Conservation (phyloP, 2,113 vertebrate genomes). For the Ciconia stormi region DNA sequence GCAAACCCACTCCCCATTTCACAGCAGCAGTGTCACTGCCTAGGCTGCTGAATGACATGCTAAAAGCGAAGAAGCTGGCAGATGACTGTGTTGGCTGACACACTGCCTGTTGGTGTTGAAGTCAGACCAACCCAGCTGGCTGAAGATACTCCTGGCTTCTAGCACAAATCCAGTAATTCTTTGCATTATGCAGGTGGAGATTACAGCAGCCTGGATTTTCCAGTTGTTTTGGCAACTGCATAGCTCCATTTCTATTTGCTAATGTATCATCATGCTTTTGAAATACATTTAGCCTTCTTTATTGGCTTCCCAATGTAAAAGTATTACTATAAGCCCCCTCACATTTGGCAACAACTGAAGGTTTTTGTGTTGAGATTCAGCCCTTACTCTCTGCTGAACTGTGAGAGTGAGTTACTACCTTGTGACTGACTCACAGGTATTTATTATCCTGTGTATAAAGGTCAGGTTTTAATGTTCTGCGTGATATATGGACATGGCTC, state of each 20-base stretch:
- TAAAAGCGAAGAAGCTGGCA: neutral
- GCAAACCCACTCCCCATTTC: neutral
- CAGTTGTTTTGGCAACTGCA: neutral
- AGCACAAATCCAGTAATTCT: neutral
- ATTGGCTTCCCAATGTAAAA: neutral
- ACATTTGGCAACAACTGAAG: neutral
- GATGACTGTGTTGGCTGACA: neutral
- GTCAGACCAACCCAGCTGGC: neutral
- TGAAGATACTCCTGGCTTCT: neutral
- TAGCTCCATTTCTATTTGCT: neutral
- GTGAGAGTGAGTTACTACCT: slow-evolving; percentile 68
- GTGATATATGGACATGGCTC: slow-evolving; percentile 73
- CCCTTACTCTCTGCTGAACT: slow-evolving; percentile 46
- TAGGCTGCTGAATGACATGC: neutral
- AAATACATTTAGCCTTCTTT: neutral
- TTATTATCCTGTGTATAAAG: slow-evolving; percentile 74
- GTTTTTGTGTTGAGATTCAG: slow-evolving; percentile 55
- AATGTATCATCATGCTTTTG: neutral
- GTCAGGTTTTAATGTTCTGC: slow-evolving; percentile 75
- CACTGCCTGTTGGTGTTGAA: neutral
- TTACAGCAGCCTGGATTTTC: neutral
- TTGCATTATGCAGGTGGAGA: neutral
- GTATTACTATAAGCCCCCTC: neutral
- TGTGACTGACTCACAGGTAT: slow-evolving; percentile 73
- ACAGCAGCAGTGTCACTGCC: neutral